Evolutionary conservation across 2,797 vertebrate genomes (phyloP), one percentile per base, ranked within the genome.

Genomic region (Cottoperca gobio): DNA sequence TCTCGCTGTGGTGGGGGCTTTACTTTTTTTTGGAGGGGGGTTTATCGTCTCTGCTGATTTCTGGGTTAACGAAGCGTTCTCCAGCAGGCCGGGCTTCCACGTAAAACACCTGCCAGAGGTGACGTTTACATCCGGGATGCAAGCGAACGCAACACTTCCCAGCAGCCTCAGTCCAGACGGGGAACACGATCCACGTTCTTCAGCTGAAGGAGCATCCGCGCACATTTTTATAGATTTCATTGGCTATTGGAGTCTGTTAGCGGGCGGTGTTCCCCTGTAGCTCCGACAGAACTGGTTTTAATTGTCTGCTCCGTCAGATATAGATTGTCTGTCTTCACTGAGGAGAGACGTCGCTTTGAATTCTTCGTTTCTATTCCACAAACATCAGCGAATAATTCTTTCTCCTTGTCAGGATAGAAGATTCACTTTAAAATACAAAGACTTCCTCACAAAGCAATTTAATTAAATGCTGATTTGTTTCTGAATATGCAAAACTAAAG

Each of bases 1-100:
- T 89, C 84, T 81, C 76, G 83, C 68, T 65, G 60, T 82, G 82
- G 84, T 88, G 82, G 90, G 80, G 81, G 72, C 43, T 55, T 60
- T 58, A 67, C 5, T 33, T 11, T 3, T 19, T 35, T 58, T 28
- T n/a, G n/a, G n/a, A n/a, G n/a, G n/a, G n/a, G n/a, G 26, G 17
- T 70, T 87, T 65, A n/a, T 61, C 0, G 31, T 83, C 48, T 83
- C 67, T 83, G 82, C 79, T 86, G 75, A 76, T 75, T 76, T 79
- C 46, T 54, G 45, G 68, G 65, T 82, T 21, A 67, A 53, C 37
- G 11, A 45, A 40, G 53, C 8, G 10, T 80, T 79, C 64, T 70
- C 35, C 31, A 48, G 78, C 81, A 62, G 82, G 62, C 31, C 3
- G 52, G 64, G 39, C 65, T 79, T 85, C 74, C 67, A 69, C 59